Percentiles rank a stretch among this genome's conserved stretches.
Evolutionary conservation across 2,113 vertebrate species (phyloP).

Genomic region (Regulus satrapa): DNA sequence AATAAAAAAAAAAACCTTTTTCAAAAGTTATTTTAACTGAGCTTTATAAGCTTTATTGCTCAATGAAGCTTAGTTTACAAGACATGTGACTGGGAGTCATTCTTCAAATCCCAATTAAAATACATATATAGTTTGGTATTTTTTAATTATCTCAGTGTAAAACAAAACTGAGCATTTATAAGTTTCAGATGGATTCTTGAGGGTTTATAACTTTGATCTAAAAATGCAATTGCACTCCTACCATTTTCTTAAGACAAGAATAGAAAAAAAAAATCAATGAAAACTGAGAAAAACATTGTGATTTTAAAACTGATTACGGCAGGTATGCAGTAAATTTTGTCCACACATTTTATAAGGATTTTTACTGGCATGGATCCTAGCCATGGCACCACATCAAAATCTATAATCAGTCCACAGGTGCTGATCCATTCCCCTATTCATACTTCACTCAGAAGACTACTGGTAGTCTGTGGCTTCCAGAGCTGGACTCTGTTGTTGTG

Average conservation of each 20-base stretch:
- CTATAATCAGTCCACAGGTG: background rate
- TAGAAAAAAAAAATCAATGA: background rate
- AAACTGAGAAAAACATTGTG: background rate
- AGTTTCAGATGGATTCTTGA: conserved; percentile 37
- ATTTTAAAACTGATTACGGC: background rate
- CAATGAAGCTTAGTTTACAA: conserved; percentile 38
- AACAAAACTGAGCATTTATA: conserved; percentile 10
- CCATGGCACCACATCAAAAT: conserved; percentile 8
- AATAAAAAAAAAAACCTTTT: background rate
- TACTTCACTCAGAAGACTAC: background rate
- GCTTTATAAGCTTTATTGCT: conserved; percentile 20
- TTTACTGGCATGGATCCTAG: background rate
- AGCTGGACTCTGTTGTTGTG: background rate
- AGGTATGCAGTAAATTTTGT: conserved; percentile 39
- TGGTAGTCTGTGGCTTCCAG: background rate
- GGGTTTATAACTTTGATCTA: conserved; percentile 30
- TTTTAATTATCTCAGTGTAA: conserved; percentile 49
- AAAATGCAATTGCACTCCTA: background rate
- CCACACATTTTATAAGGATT: conserved; percentile 25
- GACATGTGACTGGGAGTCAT: conserved; percentile 14
- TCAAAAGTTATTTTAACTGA: background rate
- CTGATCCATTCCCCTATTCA: background rate
- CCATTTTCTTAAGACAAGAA: background rate
- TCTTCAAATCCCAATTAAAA: conserved; percentile 50
- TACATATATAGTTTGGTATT: conserved; percentile 35